A percentile compares a stretch with the other conserved stretches of the same genome.
These are phyloP conservation scores for Melinaea menophilus DNA, from an alignment of 2,888 invertebrate species.

Conservation along the genomic window DNA sequence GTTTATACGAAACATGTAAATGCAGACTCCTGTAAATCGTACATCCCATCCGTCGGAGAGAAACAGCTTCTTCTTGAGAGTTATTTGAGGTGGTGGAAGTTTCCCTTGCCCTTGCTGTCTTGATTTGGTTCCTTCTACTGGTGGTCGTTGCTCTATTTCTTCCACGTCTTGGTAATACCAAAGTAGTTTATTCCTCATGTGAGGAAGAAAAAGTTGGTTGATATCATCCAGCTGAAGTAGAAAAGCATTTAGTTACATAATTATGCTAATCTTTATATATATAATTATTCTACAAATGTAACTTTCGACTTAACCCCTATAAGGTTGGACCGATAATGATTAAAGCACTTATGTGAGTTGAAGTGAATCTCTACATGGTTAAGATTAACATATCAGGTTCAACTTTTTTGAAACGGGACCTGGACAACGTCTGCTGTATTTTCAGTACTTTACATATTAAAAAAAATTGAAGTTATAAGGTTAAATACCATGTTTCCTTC, in stretches of 20 bases:
- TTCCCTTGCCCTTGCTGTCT: conserved; percentile 70
- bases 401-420: no score
- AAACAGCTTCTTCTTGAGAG: conserved; percentile 86
- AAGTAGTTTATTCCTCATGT: conserved; percentile 89
- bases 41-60: conserved; percentile 91
- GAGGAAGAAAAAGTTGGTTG: conserved; percentile 90
- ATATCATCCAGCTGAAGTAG: conserved; percentile 87
- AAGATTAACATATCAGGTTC: no score
- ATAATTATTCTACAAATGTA: no score
- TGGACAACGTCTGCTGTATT: no score
- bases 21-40: conserved; percentile 88
- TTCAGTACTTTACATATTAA: no score
- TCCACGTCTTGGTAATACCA: conserved; percentile 94
- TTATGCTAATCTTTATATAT: neutral
- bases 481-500: conserved; percentile 84
- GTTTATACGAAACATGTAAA: conserved; percentile 91
- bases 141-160: conserved; percentile 80
- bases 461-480: neutral
- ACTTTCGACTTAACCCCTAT: no score
- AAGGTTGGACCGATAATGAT: no score
- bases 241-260: conserved; percentile 32
- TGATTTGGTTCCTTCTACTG: conserved; percentile 64
- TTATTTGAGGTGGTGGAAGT: conserved; percentile 62
- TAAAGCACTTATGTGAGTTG: no score
- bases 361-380: no score